These are phyloP conservation scores for Mycalesis mineus DNA, from an alignment of 2,888 invertebrate species.

Conservation along the genomic window DNA sequence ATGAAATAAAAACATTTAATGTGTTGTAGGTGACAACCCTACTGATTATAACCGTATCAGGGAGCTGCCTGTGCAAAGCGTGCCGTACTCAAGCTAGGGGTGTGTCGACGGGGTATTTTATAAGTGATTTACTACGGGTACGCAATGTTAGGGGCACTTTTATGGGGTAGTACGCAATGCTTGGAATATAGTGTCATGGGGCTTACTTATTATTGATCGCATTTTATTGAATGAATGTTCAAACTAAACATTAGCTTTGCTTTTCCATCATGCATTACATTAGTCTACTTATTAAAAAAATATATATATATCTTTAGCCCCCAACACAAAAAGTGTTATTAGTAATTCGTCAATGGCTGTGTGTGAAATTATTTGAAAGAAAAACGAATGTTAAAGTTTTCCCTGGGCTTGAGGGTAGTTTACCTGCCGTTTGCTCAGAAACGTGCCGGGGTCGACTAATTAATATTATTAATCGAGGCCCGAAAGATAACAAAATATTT, in stretches of 20 bases:
- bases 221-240: too few relatives aligned
- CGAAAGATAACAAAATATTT: background rate
- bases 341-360: background rate
- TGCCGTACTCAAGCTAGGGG: background rate
- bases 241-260: too few relatives aligned
- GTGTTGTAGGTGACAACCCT: background rate
- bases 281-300: too few relatives aligned
- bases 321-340: too few relatives aligned
- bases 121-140: slow-evolving; percentile 3
- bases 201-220: too few relatives aligned
- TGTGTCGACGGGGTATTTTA: slow-evolving; percentile 1
- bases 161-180: background rate
- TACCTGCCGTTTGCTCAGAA: background rate
- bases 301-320: too few relatives aligned
- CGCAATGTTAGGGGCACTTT: background rate
- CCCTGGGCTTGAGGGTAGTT: background rate
- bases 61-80: background rate
- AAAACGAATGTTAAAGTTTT: too few relatives aligned
- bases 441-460: background rate
- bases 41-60: background rate
- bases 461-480: too few relatives aligned
- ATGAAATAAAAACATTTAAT: too few relatives aligned
- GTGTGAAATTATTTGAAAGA: too few relatives aligned
- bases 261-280: too few relatives aligned
- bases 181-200: background rate